These are phyloP conservation scores for Idaea straminata DNA, from an alignment of 2,888 invertebrate genomes.

Conservation along the genomic window DNA sequence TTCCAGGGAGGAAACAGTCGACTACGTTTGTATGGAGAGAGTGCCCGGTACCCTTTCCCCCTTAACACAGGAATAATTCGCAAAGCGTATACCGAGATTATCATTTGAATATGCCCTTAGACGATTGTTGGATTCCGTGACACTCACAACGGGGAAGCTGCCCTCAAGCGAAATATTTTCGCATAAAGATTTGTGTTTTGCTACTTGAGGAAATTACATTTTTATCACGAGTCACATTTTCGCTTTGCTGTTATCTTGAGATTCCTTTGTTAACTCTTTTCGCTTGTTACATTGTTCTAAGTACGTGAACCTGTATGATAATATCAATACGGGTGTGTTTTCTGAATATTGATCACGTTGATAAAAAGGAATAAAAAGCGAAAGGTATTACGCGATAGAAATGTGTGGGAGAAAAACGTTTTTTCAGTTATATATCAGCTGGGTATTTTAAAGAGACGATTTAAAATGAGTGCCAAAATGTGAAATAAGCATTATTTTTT, in stretches of 20 bases:
- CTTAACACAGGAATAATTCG: slow-evolving; percentile 53
- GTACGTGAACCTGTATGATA: slow-evolving; percentile 12
- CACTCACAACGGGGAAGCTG: slow-evolving; percentile 66
- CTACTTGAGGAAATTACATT: slow-evolving; percentile 59
- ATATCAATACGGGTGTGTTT: neutral
- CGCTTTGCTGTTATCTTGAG: slow-evolving; percentile 44
- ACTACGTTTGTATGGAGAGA: too few relatives aligned
- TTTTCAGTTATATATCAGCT: neutral
- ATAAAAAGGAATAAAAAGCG: neutral
- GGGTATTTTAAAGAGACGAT: too few relatives aligned
- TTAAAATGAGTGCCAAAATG: too few relatives aligned
- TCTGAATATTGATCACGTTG: neutral
- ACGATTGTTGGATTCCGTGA: slow-evolving; percentile 73
- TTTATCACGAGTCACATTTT: slow-evolving; percentile 61
- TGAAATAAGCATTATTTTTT: too few relatives aligned
- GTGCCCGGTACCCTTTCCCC: too few relatives aligned
- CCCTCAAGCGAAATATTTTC: slow-evolving; percentile 62
- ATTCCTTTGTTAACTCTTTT: slow-evolving; percentile 37
- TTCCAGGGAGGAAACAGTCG: too few relatives aligned
- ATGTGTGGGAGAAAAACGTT: neutral
- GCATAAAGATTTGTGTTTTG: slow-evolving; percentile 60
- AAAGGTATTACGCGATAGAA: neutral
- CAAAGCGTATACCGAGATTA: slow-evolving; percentile 74
- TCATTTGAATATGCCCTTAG: slow-evolving; percentile 77
- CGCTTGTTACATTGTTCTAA: slow-evolving; percentile 34